phyloP scores from a whole-genome alignment of 2,113 vertebrate species.

The Tringa solitaria region DNA sequence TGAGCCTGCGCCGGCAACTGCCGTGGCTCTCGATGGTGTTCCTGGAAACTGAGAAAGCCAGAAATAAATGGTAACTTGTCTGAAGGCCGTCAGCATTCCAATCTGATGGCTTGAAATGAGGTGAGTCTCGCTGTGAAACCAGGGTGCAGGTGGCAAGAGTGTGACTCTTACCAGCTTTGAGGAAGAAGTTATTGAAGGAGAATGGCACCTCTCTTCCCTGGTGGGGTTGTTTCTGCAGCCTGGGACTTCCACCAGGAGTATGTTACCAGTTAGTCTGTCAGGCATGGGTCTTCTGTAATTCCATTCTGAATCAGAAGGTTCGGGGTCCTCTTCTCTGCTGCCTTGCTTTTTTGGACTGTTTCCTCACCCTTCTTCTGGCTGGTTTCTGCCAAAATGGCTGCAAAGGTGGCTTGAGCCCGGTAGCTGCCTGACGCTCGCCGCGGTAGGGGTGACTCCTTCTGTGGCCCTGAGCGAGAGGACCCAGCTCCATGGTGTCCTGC shows the following conservation, averaged over 20 bases:
- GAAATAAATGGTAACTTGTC: neutral
- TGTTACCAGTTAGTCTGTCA: neutral
- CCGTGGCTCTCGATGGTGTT: neutral
- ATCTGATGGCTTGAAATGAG: neutral
- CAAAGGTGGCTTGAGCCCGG: neutral
- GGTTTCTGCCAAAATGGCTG: neutral
- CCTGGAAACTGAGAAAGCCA: neutral
- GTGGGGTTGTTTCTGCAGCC: neutral
- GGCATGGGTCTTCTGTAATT: neutral
- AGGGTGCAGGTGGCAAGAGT: neutral
- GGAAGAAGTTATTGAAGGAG: neutral
- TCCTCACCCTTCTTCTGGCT: neutral
- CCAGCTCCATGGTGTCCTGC: neutral
- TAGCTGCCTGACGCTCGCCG: neutral
- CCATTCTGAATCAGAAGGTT: neutral
- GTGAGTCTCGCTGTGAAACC: neutral
- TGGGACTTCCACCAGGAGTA: neutral
- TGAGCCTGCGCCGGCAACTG: neutral
- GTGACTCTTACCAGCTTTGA: neutral
- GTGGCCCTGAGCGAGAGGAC: rapidly evolving
- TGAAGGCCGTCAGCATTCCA: neutral
- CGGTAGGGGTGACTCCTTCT: neutral
- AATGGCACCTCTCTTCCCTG: neutral
- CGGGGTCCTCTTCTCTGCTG: neutral
- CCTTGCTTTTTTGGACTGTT: neutral